Evolutionary conservation across 2,888 invertebrate species (phyloP).

Genomic region (Drosophila gaucha): DNA sequence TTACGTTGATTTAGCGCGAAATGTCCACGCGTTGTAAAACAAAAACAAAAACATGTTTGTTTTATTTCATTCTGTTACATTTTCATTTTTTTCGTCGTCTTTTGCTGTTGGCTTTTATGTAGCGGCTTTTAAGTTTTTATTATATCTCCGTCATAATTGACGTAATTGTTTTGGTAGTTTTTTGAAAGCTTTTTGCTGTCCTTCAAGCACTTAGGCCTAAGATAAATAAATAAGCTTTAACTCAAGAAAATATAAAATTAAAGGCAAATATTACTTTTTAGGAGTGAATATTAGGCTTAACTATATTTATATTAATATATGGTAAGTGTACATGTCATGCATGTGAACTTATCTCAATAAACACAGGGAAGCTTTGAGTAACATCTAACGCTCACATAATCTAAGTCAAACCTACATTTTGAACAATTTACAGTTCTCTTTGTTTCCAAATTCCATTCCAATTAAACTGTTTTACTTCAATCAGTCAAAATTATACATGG

Average conservation of each 20-base stretch:
- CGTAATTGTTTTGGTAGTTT: constrained; percentile 76
- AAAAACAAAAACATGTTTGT: constrained; percentile 55
- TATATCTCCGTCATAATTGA: constrained; percentile 60
- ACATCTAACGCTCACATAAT: background rate
- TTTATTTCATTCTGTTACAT: constrained; percentile 36
- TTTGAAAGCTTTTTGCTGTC: constrained; percentile 69
- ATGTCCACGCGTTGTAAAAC: constrained; percentile 52
- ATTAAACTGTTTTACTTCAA: too few species aligned
- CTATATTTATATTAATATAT: background rate
- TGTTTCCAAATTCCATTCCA: too few species aligned
- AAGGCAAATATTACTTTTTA: background rate
- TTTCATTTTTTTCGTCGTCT: constrained; percentile 14
- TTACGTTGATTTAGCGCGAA: constrained; percentile 52
- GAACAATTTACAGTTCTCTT: too few species aligned
- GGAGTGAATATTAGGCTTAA: background rate
- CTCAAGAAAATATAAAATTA: background rate
- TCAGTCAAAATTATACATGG: too few species aligned
- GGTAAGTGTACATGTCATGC: background rate
- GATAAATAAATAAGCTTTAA: constrained; percentile 2
- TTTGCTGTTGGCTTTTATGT: constrained; percentile 34
- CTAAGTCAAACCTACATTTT: background rate
- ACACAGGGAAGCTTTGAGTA: background rate
- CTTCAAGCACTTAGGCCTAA: constrained; percentile 42
- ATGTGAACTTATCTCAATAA: too few species aligned
- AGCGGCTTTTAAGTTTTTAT: constrained; percentile 71